Evolutionary conservation across 2,113 vertebrate genomes (phyloP).

Genomic region (Lophotis ruficrista): DNA sequence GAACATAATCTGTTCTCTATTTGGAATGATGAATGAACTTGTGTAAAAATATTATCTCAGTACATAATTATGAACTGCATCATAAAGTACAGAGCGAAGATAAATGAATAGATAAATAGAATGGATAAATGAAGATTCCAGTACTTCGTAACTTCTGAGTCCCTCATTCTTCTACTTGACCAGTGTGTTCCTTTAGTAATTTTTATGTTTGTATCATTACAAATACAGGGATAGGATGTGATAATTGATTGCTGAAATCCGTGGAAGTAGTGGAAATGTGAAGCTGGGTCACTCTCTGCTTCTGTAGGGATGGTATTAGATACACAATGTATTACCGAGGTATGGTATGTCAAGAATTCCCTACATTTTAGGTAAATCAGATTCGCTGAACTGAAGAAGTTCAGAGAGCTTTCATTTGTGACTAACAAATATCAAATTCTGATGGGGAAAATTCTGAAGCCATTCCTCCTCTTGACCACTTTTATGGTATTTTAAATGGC

Average conservation of each 20-base stretch:
- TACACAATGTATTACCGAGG: neutral
- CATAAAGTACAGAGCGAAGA: neutral
- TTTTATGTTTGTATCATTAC: neutral
- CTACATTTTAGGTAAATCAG: neutral
- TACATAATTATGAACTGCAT: conserved; percentile 26
- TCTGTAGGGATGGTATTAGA: neutral
- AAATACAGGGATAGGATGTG: neutral
- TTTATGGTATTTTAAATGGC: neutral
- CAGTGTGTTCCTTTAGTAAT: neutral
- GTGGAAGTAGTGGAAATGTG: neutral
- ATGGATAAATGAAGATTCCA: neutral
- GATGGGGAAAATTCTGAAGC: neutral
- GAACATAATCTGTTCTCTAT: neutral
- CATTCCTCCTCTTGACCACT: neutral
- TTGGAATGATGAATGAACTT: conserved; percentile 10
- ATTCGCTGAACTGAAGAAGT: neutral
- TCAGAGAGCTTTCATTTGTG: neutral
- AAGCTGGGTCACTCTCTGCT: neutral
- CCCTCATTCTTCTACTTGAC: neutral
- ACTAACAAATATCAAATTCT: neutral
- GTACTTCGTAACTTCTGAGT: neutral
- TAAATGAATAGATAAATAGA: too few relatives aligned
- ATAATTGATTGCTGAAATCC: neutral
- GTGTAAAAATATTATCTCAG: conserved; percentile 53
- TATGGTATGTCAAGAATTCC: neutral